These are phyloP conservation scores for Onthophagus taurus DNA, from an alignment of 1,140 invertebrate species.

Conservation along the genomic window DNA sequence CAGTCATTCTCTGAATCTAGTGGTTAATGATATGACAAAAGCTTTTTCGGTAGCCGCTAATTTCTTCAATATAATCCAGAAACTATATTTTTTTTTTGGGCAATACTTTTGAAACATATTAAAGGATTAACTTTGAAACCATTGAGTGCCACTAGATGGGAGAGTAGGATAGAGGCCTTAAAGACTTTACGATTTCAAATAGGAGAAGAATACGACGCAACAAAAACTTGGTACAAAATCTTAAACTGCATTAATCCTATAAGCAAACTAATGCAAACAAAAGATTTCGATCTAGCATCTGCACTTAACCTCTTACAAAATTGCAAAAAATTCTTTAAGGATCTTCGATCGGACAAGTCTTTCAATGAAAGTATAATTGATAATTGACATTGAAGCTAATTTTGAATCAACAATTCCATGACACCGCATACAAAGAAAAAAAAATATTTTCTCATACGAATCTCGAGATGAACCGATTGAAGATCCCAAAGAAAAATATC, in stretches of 20 bases:
- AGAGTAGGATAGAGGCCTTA: constrained; percentile 17
- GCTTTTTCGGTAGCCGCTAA: no score
- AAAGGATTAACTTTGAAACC: constrained; percentile 17
- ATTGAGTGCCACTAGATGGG: constrained; percentile 18
- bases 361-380: constrained; percentile 9
- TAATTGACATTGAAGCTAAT: constrained; percentile 14
- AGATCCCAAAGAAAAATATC: constrained; percentile 17
- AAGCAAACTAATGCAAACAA: constrained; percentile 14
- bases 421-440: constrained; percentile 13
- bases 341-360: constrained; percentile 12
- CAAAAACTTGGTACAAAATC: constrained; percentile 12
- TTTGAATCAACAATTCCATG: constrained; percentile 15
- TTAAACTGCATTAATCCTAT: constrained; percentile 17
- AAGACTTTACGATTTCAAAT: no score
- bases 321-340: constrained; percentile 15
- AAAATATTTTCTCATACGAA: constrained; percentile 14
- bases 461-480: constrained; percentile 15
- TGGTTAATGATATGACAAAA: no score
- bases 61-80: constrained; percentile 10
- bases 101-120: constrained; percentile 7
- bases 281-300: constrained; percentile 15
- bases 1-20: constrained; percentile 10
- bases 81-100: constrained; percentile 12
- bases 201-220: constrained; percentile 16
- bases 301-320: constrained; percentile 15